A percentile compares a stretch with the other conserved stretches of the same genome.
phyloP scores from a whole-genome alignment of 2,113 vertebrate species.

The Podarcis raffonei region DNA sequence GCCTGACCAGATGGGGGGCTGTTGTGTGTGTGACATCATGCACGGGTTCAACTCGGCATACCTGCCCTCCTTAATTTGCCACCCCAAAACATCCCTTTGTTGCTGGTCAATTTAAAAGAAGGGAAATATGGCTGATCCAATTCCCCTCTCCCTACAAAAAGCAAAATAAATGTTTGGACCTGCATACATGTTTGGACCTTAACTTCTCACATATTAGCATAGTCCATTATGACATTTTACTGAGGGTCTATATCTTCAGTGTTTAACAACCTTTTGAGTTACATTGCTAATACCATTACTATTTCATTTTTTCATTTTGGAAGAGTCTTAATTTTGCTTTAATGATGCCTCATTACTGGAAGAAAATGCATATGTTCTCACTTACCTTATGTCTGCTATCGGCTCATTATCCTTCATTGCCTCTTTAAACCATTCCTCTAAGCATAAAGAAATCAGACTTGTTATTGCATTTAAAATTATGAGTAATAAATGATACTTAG shows the following conservation, averaged over 20 bases:
- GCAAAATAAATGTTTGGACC: not conserved
- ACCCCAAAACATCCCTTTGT: not conserved
- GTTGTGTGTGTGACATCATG: no score
- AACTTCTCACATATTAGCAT: not conserved
- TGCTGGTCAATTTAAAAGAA: not conserved
- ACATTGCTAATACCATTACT: not conserved
- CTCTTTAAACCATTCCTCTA: constrained; percentile 47
- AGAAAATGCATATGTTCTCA: constrained; percentile 55
- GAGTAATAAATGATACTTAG: constrained; percentile 19
- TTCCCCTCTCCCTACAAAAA: not conserved
- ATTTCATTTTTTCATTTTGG: constrained; percentile 2
- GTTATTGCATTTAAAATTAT: constrained; percentile 44
- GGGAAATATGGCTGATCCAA: not conserved
- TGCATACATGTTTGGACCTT: not conserved
- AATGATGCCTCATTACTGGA: constrained; percentile 32
- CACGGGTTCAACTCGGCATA: no score
- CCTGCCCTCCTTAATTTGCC: not conserved
- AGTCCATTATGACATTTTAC: constrained; percentile 8
- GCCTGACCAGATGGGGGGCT: no score
- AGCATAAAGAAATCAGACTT: constrained; percentile 42
- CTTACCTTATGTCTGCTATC: constrained; percentile 39
- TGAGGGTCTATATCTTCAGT: not conserved
- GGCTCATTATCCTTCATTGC: constrained; percentile 40
- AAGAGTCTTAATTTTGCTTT: constrained; percentile 27
- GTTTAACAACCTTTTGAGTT: not conserved